These are phyloP conservation scores for Periophthalmus modestus DNA, from an alignment of 2,113 vertebrate genomes.

Conservation along the genomic window DNA sequence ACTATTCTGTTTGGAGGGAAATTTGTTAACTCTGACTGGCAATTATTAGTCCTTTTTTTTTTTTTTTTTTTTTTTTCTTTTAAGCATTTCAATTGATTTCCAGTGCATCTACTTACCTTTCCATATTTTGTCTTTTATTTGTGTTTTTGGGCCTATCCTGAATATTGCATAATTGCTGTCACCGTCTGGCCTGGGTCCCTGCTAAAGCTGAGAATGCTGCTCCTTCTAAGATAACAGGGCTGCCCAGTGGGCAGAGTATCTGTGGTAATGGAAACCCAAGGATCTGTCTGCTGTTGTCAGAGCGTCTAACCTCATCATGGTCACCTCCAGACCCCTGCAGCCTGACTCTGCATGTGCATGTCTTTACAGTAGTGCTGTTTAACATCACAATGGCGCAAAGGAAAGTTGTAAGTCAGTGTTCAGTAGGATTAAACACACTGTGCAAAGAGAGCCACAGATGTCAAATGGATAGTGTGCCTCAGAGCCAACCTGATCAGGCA, in stretches of 20 bases:
- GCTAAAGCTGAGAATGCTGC: constrained; percentile 59
- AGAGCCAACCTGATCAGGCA: constrained; percentile 21
- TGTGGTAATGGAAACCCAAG: constrained; percentile 71
- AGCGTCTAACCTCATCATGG: constrained; percentile 38
- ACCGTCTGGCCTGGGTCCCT: constrained; percentile 57
- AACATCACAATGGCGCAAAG: constrained; percentile 10
- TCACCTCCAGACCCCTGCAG: constrained; percentile 46
- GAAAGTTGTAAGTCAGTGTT: not conserved
- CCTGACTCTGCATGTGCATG: constrained; percentile 22
- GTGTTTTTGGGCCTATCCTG: constrained; percentile 38
- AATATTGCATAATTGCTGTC: constrained; percentile 64
- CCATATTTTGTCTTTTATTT: constrained; percentile 12
- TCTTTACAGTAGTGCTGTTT: constrained; percentile 2
- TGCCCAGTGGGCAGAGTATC: constrained; percentile 38
- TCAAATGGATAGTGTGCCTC: constrained; percentile 29
- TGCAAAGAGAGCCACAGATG: constrained; percentile 24
- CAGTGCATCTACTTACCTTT: not conserved
- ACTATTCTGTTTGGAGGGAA: constrained; percentile 3
- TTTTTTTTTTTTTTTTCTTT: too few relatives aligned
- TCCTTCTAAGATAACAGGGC: constrained; percentile 71
- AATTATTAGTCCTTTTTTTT: constrained; percentile 32
- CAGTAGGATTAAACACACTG: not conserved
- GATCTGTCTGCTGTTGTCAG: constrained; percentile 69
- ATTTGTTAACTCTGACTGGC: constrained; percentile 20
- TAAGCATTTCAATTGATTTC: not conserved